These are phyloP conservation scores for Octodon degus DNA, from an alignment of 2,113 vertebrate genomes.

Conservation along the genomic window DNA sequence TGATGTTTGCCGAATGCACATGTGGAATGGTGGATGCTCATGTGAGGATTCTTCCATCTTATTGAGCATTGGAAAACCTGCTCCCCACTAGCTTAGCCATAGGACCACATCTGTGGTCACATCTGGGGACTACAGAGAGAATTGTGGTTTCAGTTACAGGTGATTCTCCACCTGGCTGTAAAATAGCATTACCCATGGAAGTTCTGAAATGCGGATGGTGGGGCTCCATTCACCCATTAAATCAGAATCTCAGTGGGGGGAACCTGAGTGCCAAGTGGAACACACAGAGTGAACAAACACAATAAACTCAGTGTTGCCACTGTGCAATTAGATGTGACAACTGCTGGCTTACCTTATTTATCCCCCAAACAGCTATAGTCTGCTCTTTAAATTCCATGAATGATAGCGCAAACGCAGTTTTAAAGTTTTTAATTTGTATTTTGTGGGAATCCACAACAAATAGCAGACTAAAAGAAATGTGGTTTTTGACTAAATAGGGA, in stretches of 20 bases:
- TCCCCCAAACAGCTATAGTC: neutral
- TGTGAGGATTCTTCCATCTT: neutral
- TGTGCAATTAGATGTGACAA: neutral
- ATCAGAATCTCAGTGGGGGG: neutral
- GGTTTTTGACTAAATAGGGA: neutral
- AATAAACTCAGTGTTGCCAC: neutral
- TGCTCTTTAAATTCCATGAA: neutral
- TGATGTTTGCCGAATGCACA: neutral
- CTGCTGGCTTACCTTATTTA: neutral
- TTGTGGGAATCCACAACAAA: neutral
- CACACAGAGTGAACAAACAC: neutral
- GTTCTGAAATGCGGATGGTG: neutral
- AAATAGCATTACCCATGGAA: neutral
- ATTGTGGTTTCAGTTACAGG: neutral
- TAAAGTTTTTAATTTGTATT: neutral
- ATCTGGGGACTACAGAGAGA: neutral
- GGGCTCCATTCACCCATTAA: neutral
- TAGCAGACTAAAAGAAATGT: neutral
- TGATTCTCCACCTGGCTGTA: neutral
- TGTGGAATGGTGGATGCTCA: neutral
- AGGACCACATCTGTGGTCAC: neutral
- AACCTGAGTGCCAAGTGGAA: neutral
- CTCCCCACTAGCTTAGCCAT: neutral
- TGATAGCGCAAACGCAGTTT: neutral
- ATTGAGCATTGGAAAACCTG: neutral